phyloP scores from a whole-genome alignment of 2,113 vertebrate genomes.

The Hylia prasina region DNA sequence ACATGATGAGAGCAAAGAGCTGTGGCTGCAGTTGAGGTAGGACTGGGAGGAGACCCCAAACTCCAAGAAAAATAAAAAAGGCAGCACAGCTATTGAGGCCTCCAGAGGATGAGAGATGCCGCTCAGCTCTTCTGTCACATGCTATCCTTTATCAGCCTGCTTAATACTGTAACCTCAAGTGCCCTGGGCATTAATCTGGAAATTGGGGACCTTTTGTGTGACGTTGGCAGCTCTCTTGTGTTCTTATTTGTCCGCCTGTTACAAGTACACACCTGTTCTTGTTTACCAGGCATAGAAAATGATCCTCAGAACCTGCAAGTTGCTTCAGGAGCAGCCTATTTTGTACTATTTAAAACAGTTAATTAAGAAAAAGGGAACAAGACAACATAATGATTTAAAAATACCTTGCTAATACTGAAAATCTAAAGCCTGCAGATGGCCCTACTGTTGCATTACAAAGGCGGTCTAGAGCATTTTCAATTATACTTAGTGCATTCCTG shows the following conservation, averaged over 20 bases:
- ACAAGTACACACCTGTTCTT: background rate
- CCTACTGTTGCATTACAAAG: background rate
- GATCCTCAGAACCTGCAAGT: background rate
- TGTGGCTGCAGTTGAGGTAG: background rate
- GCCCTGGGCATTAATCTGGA: background rate
- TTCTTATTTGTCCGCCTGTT: background rate
- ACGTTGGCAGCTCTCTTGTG: background rate
- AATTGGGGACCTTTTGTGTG: background rate
- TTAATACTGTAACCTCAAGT: background rate
- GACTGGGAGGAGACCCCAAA: background rate
- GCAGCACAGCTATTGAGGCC: background rate
- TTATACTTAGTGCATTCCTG: constrained; percentile 23
- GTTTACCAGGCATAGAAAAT: background rate
- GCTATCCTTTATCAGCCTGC: background rate
- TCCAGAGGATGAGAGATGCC: background rate
- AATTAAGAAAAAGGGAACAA: background rate
- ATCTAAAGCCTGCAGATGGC: background rate
- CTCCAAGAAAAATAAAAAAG: background rate
- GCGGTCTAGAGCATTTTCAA: constrained; percentile 21
- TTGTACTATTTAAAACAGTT: background rate
- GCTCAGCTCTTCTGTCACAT: background rate
- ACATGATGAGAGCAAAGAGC: background rate
- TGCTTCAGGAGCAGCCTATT: background rate
- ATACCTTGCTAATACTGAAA: background rate
- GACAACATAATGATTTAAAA: background rate